phyloP scores from a whole-genome alignment of 2,113 vertebrate genomes.

The Protobothrops mucrosquamatus region DNA sequence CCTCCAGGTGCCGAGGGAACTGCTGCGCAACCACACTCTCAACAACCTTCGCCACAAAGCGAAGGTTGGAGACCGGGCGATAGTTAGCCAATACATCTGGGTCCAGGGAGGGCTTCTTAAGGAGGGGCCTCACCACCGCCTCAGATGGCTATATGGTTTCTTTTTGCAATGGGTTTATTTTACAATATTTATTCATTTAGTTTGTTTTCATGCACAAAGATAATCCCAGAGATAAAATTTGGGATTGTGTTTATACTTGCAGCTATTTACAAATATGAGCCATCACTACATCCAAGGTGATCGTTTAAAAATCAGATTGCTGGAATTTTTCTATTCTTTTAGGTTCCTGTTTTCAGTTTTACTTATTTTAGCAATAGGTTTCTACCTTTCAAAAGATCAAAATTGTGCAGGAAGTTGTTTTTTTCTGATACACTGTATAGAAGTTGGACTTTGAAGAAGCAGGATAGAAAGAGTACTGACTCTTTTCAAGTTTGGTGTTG shows the following conservation, averaged over 20 bases:
- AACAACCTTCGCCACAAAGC: no score
- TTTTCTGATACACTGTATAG: not conserved
- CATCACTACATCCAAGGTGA: not conserved
- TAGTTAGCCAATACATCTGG: no score
- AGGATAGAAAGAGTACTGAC: not conserved
- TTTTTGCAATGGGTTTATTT: not conserved
- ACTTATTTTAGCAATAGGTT: not conserved
- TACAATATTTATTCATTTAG: not conserved
- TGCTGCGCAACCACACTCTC: no score
- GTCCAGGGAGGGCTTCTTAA: no score
- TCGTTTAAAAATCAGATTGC: not conserved
- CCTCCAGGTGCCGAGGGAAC: no score
- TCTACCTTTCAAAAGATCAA: not conserved
- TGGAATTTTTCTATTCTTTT: not conserved
- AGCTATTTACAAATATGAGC: not conserved
- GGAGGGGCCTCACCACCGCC: no score
- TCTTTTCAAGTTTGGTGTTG: not conserved
- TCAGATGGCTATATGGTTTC: not conserved
- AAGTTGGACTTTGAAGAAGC: not conserved
- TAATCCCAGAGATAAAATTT: not conserved
- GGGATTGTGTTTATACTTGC: not conserved
- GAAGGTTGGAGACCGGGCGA: no score
- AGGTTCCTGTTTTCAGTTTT: not conserved
- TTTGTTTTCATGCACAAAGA: not conserved
- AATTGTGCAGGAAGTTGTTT: not conserved